Evolutionary conservation across 2,113 vertebrate genomes (phyloP), one percentile per base, ranked within the genome.

Genomic region (Tenebrosternarchus preto): DNA sequence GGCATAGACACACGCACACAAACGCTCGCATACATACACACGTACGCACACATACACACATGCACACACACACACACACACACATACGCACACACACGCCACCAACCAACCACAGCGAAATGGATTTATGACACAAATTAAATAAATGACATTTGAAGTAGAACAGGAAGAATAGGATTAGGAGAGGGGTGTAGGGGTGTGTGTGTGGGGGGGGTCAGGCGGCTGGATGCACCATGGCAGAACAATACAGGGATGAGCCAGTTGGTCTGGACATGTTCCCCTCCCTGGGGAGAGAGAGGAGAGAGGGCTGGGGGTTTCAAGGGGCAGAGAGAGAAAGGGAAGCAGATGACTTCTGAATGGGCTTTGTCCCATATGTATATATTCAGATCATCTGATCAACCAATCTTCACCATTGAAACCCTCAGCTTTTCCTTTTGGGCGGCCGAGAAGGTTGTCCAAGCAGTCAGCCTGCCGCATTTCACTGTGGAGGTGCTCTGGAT

Each of bases 51-150:
- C 39, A 46, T 9, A 46, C 39, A 46, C 39, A 46, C 8, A 9
- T 9, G 9, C 43, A 15, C 43, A 6, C 50, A 33, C 36, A 31
- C 53, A 20, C 73, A 64, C 39, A 73, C 61, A 66, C 39, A 55
- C 66, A 69, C 57, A 71, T 36, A 77, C 64, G 24, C 60, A 73
- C 33, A 64, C 73, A 63, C 33, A 55, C 36, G 50, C 33, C 73
- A 46, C 56, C 33, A 25, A 12, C 39, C 39, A 43, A 5, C n/a
- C 43, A 50, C n/a, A 72, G 27, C 72, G 29, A 80, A 80, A 77
- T 66, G 67, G 80, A 82, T 85, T 82, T 82, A 85, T 80, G 67
- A 71, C 55, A 36, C 22, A 79, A 82, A 80, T 85, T 73, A 85
- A 79, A 82, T 82, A 67, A 77, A 76, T 80, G 77, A 68, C 80